phyloP scores from a whole-genome alignment of 2,797 vertebrate species.

The Myripristis jacobus region DNA sequence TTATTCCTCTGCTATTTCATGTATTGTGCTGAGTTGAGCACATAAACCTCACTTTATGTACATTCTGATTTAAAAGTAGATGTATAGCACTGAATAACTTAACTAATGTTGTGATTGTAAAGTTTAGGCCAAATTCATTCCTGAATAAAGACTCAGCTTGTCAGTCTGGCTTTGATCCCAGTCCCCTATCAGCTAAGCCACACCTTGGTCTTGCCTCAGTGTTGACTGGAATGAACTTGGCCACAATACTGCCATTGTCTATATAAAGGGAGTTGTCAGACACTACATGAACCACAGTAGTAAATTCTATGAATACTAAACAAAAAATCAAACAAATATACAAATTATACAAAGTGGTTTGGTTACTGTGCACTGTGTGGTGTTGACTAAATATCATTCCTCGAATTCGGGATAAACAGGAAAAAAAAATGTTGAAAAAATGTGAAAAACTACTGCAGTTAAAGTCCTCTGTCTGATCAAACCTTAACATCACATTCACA shows the following conservation, averaged over 20 bases:
- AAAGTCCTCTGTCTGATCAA: conserved; percentile 23
- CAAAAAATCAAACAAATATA: neutral
- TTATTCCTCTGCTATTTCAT: neutral
- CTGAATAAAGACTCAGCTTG: neutral
- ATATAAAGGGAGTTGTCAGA: neutral
- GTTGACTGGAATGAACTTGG: conserved; percentile 27
- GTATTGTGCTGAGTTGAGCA: too few relatives aligned
- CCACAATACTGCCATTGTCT: conserved; percentile 17
- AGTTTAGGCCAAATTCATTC: neutral
- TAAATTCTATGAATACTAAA: conserved; percentile 22
- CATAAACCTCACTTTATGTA: neutral
- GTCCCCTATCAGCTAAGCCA: neutral
- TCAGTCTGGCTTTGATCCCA: too few relatives aligned
- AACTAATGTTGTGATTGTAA: neutral
- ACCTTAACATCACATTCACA: conserved; percentile 13
- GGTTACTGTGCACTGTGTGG: conserved; percentile 34
- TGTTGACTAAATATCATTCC: conserved; percentile 26
- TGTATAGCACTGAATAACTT: conserved; percentile 21
- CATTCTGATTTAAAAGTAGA: conserved; percentile 33
- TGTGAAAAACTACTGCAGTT: conserved; percentile 56
- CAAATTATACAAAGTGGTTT: conserved; percentile 27
- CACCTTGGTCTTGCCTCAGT: neutral
- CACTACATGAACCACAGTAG: conserved; percentile 20
- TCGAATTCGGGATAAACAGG: conserved; percentile 28
- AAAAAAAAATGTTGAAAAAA: conserved; percentile 24